These are phyloP conservation scores for Oscheius sp. DNA, from an alignment of 2,888 invertebrate species.

Conservation along the genomic window DNA sequence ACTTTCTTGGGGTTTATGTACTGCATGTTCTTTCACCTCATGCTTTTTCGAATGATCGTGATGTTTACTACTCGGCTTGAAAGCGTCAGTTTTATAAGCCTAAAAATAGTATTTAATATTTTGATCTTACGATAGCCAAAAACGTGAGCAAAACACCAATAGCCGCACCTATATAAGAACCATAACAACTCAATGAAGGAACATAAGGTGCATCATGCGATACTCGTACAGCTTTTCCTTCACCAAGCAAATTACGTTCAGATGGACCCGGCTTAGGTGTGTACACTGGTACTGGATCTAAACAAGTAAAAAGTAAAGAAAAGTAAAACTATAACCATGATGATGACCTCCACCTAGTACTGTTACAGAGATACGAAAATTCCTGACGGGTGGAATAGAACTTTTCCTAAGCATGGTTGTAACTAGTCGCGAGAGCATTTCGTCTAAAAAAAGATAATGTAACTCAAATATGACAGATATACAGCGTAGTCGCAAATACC, in stretches of 20 bases:
- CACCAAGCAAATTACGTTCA: slow-evolving; percentile 13
- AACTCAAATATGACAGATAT: background rate
- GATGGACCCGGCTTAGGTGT: slow-evolving; percentile 46
- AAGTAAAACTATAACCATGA: slow-evolving; percentile 19
- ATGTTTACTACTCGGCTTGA: background rate
- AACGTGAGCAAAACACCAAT: slow-evolving; percentile 48
- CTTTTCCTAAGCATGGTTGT: background rate
- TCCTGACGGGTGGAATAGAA: slow-evolving; percentile 16
- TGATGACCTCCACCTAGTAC: slow-evolving; percentile 43
- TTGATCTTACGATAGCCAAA: slow-evolving; percentile 40
- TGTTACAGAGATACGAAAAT: slow-evolving; percentile 30
- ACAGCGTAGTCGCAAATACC: too few species aligned
- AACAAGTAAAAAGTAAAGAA: slow-evolving; percentile 18
- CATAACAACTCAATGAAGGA: slow-evolving; percentile 36
- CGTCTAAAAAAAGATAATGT: background rate
- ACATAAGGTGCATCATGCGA: slow-evolving; percentile 34
- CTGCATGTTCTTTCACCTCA: too few species aligned
- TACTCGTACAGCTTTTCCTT: slow-evolving; percentile 22
- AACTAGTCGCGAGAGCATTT: slow-evolving; percentile 23
- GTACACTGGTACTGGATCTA: slow-evolving; percentile 44
- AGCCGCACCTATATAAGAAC: slow-evolving; percentile 46
- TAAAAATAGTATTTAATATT: background rate
- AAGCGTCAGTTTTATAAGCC: slow-evolving; percentile 18
- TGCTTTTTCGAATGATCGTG: background rate
- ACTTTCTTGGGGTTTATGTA: background rate